These are phyloP conservation scores for Arrhopalites spinosus DNA, from an alignment of 2,888 invertebrate genomes.

Conservation along the genomic window DNA sequence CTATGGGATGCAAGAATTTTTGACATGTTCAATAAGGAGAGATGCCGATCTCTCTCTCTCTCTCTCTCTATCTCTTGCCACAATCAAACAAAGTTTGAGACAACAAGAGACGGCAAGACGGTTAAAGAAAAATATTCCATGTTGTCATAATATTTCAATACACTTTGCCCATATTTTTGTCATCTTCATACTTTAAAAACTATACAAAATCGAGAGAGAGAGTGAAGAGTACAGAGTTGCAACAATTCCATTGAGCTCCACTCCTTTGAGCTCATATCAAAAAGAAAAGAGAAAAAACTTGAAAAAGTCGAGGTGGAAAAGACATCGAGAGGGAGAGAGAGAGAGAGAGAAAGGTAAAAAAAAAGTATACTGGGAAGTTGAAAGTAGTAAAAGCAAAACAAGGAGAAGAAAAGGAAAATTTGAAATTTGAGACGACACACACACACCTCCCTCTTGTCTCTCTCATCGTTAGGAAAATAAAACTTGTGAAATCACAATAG, in stretches of 20 bases:
- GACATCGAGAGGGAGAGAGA: background rate
- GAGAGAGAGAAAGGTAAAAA: slow-evolving; percentile 1
- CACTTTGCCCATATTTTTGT: background rate
- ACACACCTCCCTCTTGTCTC: background rate
- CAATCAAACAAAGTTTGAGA: no score
- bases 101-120: no score
- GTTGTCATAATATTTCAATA: background rate
- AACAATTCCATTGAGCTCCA: background rate
- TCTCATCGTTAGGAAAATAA: slow-evolving; percentile 7
- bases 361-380: background rate
- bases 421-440: slow-evolving; percentile 20
- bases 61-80: background rate
- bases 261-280: background rate
- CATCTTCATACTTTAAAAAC: no score
- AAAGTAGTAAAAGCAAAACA: background rate
- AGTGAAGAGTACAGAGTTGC: background rate
- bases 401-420: slow-evolving; percentile 3
- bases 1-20: background rate
- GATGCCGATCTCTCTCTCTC: background rate
- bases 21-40: slow-evolving; percentile 10
- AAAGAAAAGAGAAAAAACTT: background rate
- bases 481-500: slow-evolving; percentile 16
- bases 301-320: background rate
- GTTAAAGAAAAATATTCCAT: background rate
- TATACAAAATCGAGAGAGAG: no score